phyloP scores from a whole-genome alignment of 1,140 invertebrate genomes.

The Amyelois transitella region DNA sequence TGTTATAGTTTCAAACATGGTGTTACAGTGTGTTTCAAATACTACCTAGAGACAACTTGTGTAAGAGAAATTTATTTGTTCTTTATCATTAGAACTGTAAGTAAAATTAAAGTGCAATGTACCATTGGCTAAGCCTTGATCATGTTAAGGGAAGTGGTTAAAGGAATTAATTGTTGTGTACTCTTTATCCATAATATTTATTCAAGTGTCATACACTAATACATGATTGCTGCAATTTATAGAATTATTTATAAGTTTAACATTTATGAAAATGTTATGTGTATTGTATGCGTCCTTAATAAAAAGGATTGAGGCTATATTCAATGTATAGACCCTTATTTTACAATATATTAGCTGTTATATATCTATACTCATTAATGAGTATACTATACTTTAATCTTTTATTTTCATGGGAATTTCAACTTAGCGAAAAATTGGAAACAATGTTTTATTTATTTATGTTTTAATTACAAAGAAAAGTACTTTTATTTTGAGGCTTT shows the following conservation, averaged over 20 bases:
- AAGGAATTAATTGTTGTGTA: constrained; percentile 39
- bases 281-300: constrained; percentile 12
- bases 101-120: constrained; percentile 57
- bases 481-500: constrained; percentile 54
- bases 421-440: neutral
- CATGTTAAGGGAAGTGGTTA: constrained; percentile 38
- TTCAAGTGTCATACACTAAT: constrained; percentile 57
- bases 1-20: constrained; percentile 32
- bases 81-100: constrained; percentile 27
- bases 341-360: constrained; percentile 6
- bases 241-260: constrained; percentile 22
- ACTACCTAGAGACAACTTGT: constrained; percentile 41
- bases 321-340: constrained; percentile 26
- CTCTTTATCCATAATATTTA: constrained; percentile 49
- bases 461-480: constrained; percentile 25
- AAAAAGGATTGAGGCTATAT: constrained; percentile 30
- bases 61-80: constrained; percentile 24
- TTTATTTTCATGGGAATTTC: constrained; percentile 11
- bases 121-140: constrained; percentile 56
- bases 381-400: constrained; percentile 18
- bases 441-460: constrained; percentile 31
- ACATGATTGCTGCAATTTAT: constrained; percentile 44
- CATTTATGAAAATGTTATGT: constrained; percentile 13
- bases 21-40: constrained; percentile 30
- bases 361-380: constrained; percentile 25